A percentile compares a stretch with the other conserved stretches of the same genome.
Evolutionary conservation across 2,888 invertebrate species (phyloP).

Genomic region (Drosophila antonietae): DNA sequence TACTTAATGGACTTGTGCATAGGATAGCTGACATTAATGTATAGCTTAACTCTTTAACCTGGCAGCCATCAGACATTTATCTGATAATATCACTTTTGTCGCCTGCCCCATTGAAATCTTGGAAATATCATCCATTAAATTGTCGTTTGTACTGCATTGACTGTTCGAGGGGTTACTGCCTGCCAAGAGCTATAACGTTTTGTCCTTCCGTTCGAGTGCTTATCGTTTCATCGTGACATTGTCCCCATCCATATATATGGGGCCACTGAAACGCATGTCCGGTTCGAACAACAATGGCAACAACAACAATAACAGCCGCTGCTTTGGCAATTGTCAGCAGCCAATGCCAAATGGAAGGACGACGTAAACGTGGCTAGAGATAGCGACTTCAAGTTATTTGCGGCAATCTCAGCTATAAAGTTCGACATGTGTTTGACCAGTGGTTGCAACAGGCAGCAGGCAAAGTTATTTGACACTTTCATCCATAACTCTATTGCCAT

Average conservation of each 20-base stretch:
- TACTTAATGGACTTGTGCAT: slow-evolving; percentile 1
- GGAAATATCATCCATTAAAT: slow-evolving; percentile 60
- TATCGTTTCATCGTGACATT: slow-evolving; percentile 39
- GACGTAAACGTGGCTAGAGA: slow-evolving; percentile 53
- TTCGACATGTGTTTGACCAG: slow-evolving; percentile 56
- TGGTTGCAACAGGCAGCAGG: slow-evolving; percentile 5
- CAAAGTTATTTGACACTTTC: slow-evolving; percentile 11
- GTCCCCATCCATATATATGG: slow-evolving; percentile 55
- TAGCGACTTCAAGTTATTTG: slow-evolving; percentile 72
- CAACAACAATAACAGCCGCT: slow-evolving; percentile 18
- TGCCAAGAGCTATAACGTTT: slow-evolving; percentile 29
- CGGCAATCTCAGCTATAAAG: slow-evolving; percentile 72
- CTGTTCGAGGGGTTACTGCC: slow-evolving; percentile 17
- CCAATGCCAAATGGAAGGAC: slow-evolving; percentile 10
- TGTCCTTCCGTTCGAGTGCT: slow-evolving; percentile 38
- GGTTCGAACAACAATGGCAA: slow-evolving; percentile 16
- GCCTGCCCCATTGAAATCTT: slow-evolving; percentile 42
- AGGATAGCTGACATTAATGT: not conserved
- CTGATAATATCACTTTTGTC: slow-evolving; percentile 42
- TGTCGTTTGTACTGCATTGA: slow-evolving; percentile 51
- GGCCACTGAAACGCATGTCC: slow-evolving; percentile 43
- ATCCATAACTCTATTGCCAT: slow-evolving; percentile 6
- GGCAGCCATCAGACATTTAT: not conserved
- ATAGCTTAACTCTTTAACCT: not conserved
- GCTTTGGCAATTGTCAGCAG: slow-evolving; percentile 8